Evolutionary conservation across 2,888 invertebrate genomes (phyloP), one percentile per base, ranked within the genome.

Genomic region (Xestoiulus laeticollis): DNA sequence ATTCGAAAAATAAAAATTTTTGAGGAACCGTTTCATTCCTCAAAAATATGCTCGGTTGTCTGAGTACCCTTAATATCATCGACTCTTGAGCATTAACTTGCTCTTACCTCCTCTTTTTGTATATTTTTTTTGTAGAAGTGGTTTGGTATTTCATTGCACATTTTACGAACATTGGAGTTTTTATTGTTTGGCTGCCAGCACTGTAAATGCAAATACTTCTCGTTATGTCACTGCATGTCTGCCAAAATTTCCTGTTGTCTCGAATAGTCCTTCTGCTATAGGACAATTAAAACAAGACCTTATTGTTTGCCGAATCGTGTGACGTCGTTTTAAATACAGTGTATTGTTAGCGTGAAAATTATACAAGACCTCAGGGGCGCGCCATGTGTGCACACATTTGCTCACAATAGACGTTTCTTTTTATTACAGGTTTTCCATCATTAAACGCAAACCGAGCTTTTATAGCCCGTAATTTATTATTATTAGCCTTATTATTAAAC

Each of bases 401-500:
- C 12, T 26, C 68, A 68, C 68, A 68, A 68, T 68, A 26, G 68
- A 68, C 68, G 26, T 26, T 22, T 48, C n/a, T 59, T 68, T 68
- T 68, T 68, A 68, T 68, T 68, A 26, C 68, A 10, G 68, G 68
- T 68, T 68, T 68, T 68, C 68, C 68, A 68, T 68, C 68, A 68
- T 68, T 68, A 68, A 68, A 68, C n/a, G 68, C 26, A 68, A 68
- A 68, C 68, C 26, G 68, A 68, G 26, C 68, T 68, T 68, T 68
- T 68, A 68, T 68, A 68, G 68, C 68, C 68, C 12, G 68, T 68
- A 68, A 68, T 68, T 68, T 68, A 68, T 68, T 68, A 68, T 68
- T 68, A 68, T 68, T 68, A 68, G 68, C 68, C 68, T 68, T 68
- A 68, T 68, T 68, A 68, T 68, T 26, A 68, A 68, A 68, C 68